A percentile compares a stretch with the other conserved stretches of the same genome.
phyloP scores from a whole-genome alignment of 2,113 vertebrate genomes.

The Entelurus aequoreus region DNA sequence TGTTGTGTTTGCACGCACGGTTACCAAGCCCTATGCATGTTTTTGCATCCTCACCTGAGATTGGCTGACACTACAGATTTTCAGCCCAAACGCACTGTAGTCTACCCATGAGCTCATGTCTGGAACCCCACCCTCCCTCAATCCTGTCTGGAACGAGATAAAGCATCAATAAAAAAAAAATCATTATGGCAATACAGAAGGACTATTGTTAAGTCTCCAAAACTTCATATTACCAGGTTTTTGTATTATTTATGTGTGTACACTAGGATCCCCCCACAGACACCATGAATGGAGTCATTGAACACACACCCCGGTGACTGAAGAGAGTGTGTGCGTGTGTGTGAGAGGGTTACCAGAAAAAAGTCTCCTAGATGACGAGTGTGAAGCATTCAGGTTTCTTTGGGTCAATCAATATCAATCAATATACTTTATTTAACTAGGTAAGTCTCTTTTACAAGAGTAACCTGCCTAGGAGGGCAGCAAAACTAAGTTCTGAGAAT shows the following conservation, averaged over 20 bases:
- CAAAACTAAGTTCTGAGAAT: too few species aligned
- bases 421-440: too few species aligned
- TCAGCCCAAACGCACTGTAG: conserved; percentile 12
- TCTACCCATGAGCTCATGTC: conserved; percentile 55
- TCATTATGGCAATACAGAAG: not conserved
- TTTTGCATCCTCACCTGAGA: conserved; percentile 18
- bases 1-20: conserved; percentile 9
- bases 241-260: not conserved
- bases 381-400: conserved; percentile 36
- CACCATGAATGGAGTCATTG: conserved; percentile 62
- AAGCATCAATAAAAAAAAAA: not conserved
- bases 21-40: not conserved
- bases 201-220: not conserved
- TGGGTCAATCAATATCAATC: conserved; percentile 8
- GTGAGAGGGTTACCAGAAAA: conserved; percentile 50
- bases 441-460: too few species aligned
- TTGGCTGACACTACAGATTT: conserved; percentile 34
- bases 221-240: not conserved
- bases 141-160: conserved; percentile 17
- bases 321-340: conserved; percentile 34
- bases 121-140: conserved; percentile 25
- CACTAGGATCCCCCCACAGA: conserved; percentile 39
- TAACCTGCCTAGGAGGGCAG: too few species aligned
- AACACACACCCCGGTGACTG: conserved; percentile 41
- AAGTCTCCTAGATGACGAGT: conserved; percentile 34